Base-by-base conservation (phyloP, 2,888 invertebrate genomes). In the Apamea crenata region DNA sequence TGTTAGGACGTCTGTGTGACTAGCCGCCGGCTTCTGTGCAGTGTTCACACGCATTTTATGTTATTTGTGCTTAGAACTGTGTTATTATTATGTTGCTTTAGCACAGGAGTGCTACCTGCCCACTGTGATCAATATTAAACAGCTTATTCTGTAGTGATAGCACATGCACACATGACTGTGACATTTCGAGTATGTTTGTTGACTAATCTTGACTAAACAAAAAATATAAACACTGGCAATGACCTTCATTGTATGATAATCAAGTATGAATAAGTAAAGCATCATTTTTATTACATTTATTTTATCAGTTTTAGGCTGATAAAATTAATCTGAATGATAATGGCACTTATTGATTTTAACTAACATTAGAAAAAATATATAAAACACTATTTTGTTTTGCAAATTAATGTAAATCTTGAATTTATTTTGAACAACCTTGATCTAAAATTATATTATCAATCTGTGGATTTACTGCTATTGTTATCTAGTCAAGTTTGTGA, bases 1-100 rank as follows among this genome's bases (percentile, higher is more conserved):
- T 88, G 84, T 83, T 91, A 91, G 90, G 90, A 59, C 89, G 91
- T 94, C 87, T 90, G 82, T 91, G 93, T 94, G 91, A 88, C 88
- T 94, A 92, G 91, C 89, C 78, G 84, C 83, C 85, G 85, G 91
- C 91, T 91, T 91, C 77, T 87, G 89, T 93, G 80, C 81, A 83
- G 88, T 93, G 73, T 50, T 86, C 84, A 87, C 87, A 89, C 79
- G 90, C 88, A 80, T 74, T 89, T 82, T 85, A 80, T 85, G 50
- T 89, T 86, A 74, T 87, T 82, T 88, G 85, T 84, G 87, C 90
- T 76, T 89, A 86, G 65, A 83, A 80, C 70, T 78, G 69, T 87
- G 47, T 88, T 86, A 74, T 36, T 75, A 56, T 75, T 83, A 72
- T 66, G 53, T 86, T 88, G 81, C 83, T 77, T 81, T 67, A 75